Evolutionary conservation across 1,140 invertebrate genomes (phyloP).

Genomic region (Anoplolepis gracilipes): DNA sequence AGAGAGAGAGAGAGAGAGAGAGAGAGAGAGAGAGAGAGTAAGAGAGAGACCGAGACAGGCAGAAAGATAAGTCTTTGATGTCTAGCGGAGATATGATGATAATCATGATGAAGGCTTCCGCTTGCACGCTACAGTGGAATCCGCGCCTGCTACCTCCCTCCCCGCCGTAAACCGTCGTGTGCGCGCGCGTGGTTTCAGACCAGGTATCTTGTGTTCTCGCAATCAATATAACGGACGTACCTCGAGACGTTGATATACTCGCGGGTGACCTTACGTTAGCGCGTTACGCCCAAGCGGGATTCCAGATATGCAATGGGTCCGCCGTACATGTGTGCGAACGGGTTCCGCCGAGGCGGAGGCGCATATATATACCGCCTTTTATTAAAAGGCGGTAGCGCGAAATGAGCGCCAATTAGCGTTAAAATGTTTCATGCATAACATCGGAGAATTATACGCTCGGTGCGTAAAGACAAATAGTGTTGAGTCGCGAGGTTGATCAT

Average conservation of each 20-base stretch:
- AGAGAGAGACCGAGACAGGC: constrained; percentile 62
- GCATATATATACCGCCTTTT: not conserved
- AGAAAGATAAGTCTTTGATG: constrained; percentile 79
- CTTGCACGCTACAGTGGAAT: constrained; percentile 72
- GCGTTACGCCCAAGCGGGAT: constrained; percentile 58
- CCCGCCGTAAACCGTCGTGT: constrained; percentile 34
- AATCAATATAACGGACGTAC: constrained; percentile 75
- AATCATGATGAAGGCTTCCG: constrained; percentile 78
- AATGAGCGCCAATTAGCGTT: constrained; percentile 45
- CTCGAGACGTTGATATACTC: constrained; percentile 71
- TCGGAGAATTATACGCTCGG: constrained; percentile 12
- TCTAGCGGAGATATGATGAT: constrained; percentile 81
- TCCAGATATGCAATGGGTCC: constrained; percentile 45
- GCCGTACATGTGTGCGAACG: constrained; percentile 40
- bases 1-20: constrained; percentile 30
- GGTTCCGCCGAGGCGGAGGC: not conserved
- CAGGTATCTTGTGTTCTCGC: constrained; percentile 72
- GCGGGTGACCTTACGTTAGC: constrained; percentile 58
- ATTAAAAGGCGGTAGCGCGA: not conserved
- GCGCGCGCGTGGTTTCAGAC: constrained; percentile 70
- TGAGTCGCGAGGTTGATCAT: not conserved
- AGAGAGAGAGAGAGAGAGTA: not conserved
- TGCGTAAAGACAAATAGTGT: constrained; percentile 17
- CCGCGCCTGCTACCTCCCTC: constrained; percentile 61
- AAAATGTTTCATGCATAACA: constrained; percentile 9